Evolutionary conservation across 2,888 invertebrate genomes (phyloP).

Genomic region (Trachelus troglodyta): DNA sequence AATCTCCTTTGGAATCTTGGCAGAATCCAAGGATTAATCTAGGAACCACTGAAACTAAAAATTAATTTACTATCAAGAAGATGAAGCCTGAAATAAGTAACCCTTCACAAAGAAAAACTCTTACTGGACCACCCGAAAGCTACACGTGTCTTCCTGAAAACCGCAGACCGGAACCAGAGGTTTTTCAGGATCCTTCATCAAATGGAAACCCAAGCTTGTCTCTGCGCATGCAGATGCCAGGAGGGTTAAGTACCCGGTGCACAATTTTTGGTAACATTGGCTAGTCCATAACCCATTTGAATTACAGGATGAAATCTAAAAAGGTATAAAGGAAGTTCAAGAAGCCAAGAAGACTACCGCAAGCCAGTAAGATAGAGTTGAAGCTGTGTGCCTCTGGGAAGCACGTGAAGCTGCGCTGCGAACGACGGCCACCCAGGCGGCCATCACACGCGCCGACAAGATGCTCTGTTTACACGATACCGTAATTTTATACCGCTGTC

Average conservation of each 20-base stretch:
- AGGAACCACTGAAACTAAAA: background rate
- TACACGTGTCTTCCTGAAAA: conserved; percentile 46
- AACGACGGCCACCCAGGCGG: conserved; percentile 58
- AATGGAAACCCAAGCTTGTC: background rate
- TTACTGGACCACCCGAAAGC: conserved; percentile 39
- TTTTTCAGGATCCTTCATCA: conserved; percentile 12
- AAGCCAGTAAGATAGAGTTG: background rate
- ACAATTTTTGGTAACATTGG: background rate
- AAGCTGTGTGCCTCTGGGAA: conserved; percentile 45
- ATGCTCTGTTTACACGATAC: conserved; percentile 59
- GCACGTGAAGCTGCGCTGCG: conserved; percentile 50
- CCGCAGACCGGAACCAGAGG: conserved; percentile 47
- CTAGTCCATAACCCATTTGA: background rate
- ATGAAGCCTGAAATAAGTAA: background rate
- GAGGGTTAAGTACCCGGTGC: background rate
- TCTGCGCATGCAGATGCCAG: background rate
- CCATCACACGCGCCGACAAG: conserved; percentile 62
- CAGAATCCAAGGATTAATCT: background rate
- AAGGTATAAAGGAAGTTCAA: background rate
- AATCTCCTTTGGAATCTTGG: background rate
- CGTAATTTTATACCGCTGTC: conserved; percentile 63
- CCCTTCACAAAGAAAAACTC: background rate
- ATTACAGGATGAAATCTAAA: background rate
- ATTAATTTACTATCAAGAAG: background rate
- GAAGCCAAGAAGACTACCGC: background rate